A percentile compares a stretch with the other conserved stretches of the same genome.
phyloP scores from a whole-genome alignment of 2,888 invertebrate species.

The Parnassius smintheus region DNA sequence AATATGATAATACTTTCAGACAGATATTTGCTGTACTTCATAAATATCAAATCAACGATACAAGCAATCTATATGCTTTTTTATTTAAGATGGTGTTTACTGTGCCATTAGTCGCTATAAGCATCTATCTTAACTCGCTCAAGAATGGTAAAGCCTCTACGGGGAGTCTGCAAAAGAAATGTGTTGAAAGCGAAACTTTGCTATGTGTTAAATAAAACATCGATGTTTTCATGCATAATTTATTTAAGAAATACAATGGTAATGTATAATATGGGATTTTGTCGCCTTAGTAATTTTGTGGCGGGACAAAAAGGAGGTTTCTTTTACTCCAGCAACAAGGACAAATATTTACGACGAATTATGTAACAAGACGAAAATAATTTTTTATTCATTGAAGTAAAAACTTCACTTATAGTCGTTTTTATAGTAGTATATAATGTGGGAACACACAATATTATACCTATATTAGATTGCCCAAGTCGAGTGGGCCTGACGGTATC shows the following conservation, averaged over 20 bases:
- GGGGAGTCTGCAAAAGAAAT: slow-evolving; percentile 61
- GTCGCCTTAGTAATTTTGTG: slow-evolving; percentile 22
- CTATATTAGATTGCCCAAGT: too few relatives aligned
- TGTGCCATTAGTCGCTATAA: slow-evolving; percentile 11
- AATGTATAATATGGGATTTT: slow-evolving; percentile 25
- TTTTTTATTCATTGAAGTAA: too few relatives aligned
- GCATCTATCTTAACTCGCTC: slow-evolving; percentile 37
- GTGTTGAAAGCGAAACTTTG: slow-evolving; percentile 56
- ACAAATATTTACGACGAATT: not conserved
- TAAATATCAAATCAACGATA: too few relatives aligned
- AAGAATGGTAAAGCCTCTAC: slow-evolving; percentile 48
- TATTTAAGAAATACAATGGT: slow-evolving; percentile 47
- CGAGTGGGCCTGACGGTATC: too few relatives aligned
- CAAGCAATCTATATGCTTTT: too few relatives aligned
- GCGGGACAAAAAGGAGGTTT: slow-evolving; percentile 12
- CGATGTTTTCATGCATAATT: slow-evolving; percentile 68
- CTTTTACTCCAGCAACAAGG: slow-evolving; percentile 5
- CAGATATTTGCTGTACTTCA: too few relatives aligned
- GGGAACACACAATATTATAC: too few relatives aligned
- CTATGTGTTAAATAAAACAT: slow-evolving; percentile 76
- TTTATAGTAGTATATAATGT: too few relatives aligned
- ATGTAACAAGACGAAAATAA: too few relatives aligned
- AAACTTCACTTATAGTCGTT: too few relatives aligned
- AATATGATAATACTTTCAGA: too few relatives aligned
- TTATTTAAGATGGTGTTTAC: not conserved